These are phyloP conservation scores for Dermatophagoides farinae DNA, from an alignment of 1,140 invertebrate species.

Conservation along the genomic window DNA sequence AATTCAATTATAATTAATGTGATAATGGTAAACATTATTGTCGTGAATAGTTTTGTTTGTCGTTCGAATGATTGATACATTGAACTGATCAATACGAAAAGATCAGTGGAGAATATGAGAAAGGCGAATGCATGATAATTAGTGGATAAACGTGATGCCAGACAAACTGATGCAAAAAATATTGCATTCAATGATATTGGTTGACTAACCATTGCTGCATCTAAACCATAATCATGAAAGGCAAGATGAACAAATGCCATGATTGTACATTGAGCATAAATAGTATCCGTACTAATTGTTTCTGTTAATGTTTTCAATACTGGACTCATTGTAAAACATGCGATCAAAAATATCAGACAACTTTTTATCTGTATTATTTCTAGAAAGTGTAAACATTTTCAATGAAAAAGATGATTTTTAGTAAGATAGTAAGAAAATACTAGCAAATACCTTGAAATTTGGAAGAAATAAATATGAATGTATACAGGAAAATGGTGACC, in stretches of 20 bases:
- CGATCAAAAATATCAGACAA: conserved; percentile 44
- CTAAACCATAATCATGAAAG: conserved; percentile 73
- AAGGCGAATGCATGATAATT: conserved; percentile 68
- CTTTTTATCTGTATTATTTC: conserved; percentile 23
- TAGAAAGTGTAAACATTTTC: conserved; percentile 11
- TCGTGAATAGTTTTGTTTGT: conserved; percentile 17
- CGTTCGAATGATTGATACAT: conserved; percentile 38
- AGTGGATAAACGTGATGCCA: conserved; percentile 66
- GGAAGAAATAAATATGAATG: conserved; percentile 16
- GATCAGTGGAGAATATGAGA: conserved; percentile 56
- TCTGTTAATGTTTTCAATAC: conserved; percentile 83
- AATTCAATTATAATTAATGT: conserved; percentile 20
- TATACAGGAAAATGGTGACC: conserved; percentile 18
- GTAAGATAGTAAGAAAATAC: conserved; percentile 13
- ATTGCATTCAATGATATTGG: conserved; percentile 66
- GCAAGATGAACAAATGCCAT: conserved; percentile 70
- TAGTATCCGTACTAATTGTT: conserved; percentile 87
- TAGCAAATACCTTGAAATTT: conserved; percentile 7
- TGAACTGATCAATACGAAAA: conserved; percentile 70
- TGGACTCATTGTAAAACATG: conserved; percentile 66
- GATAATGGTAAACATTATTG: not conserved
- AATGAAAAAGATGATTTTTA: not conserved
- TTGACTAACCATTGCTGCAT: conserved; percentile 43
- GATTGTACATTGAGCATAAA: conserved; percentile 68
- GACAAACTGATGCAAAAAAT: conserved; percentile 75